Conservation (phyloP, 2,113 vertebrate genomes). For the Stegostoma tigrinum region DNA sequence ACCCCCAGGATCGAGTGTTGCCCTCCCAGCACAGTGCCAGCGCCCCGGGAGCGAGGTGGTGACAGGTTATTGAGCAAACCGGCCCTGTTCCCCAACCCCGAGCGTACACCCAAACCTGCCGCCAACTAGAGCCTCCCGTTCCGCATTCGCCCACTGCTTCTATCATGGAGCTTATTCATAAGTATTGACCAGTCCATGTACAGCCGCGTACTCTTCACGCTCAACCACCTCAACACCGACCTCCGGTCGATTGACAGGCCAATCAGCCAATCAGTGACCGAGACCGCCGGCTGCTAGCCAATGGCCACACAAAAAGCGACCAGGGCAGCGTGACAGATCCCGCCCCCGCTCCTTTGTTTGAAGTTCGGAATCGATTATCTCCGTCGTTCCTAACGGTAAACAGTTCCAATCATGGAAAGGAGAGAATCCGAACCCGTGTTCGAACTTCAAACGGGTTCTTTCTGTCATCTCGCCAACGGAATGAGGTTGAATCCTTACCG, state of each 20-base stretch:
- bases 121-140: constrained; percentile 35
- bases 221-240: constrained; percentile 33
- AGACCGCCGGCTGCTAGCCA: neutral
- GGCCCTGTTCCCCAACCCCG: constrained; percentile 21
- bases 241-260: constrained; percentile 41
- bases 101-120: neutral
- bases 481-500: neutral
- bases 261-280: constrained; percentile 12
- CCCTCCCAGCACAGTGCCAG: neutral
- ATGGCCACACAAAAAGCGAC: neutral
- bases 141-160: constrained; percentile 33
- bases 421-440: neutral
- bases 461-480: neutral
- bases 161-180: constrained; percentile 38
- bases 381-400: neutral
- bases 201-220: neutral
- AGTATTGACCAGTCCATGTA: no score
- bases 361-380: neutral
- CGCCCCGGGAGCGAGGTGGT: no score
- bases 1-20: no score
- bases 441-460: neutral
- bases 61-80: neutral
- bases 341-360: constrained; percentile 31
- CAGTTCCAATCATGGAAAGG: neutral
- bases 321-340: neutral